A percentile compares a stretch with the other conserved stretches of the same genome.
Evolutionary conservation across 2,888 invertebrate species (phyloP).

Genomic region (Leptothorax acervorum): DNA sequence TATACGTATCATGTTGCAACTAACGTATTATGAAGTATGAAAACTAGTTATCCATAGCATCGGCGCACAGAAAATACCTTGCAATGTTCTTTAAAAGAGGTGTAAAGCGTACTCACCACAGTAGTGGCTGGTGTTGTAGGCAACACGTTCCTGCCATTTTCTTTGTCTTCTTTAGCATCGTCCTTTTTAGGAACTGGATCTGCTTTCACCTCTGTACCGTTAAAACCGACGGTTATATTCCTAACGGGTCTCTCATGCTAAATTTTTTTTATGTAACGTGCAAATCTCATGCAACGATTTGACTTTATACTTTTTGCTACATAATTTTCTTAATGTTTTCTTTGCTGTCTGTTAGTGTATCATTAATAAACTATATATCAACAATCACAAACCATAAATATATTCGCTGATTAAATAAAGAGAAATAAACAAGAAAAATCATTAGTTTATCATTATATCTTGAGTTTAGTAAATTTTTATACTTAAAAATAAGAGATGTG

Average conservation of each 20-base stretch:
- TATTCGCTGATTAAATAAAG: slow-evolving; percentile 16
- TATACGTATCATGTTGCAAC: slow-evolving; percentile 13
- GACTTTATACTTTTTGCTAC: slow-evolving; percentile 25
- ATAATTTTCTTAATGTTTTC: slow-evolving; percentile 12
- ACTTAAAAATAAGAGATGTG: slow-evolving; percentile 22
- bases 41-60: slow-evolving; percentile 35
- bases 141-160: slow-evolving; percentile 81
- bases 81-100: slow-evolving; percentile 44
- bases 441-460: slow-evolving; percentile 10
- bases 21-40: slow-evolving; percentile 20
- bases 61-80: slow-evolving; percentile 40
- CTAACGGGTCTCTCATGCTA: slow-evolving; percentile 78
- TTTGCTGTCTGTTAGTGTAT: slow-evolving; percentile 10
- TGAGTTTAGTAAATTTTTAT: slow-evolving; percentile 1
- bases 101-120: slow-evolving; percentile 79
- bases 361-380: slow-evolving; percentile 6
- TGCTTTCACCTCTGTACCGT: slow-evolving; percentile 83
- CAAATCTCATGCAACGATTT: slow-evolving; percentile 73
- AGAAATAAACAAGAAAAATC: not conserved
- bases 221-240: slow-evolving; percentile 83
- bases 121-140: slow-evolving; percentile 78
- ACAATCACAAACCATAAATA: not conserved
- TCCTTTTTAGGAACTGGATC: slow-evolving; percentile 82
- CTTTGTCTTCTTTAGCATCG: slow-evolving; percentile 84
- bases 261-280: slow-evolving; percentile 70